Base-by-base conservation (phyloP, 2,888 invertebrate genomes). In the Eupsilia transversa region DNA sequence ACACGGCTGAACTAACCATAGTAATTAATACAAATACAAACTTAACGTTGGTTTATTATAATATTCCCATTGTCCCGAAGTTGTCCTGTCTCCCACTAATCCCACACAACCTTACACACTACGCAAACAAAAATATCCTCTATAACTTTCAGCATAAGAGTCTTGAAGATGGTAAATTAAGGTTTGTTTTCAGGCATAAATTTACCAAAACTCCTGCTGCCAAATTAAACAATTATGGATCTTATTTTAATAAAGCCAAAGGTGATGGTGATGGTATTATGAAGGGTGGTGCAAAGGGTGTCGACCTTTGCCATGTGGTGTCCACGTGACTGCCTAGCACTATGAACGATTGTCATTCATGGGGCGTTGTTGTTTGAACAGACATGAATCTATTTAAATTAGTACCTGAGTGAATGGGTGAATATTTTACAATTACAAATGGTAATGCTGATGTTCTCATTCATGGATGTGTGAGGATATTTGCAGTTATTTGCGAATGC, bases 221-320 rank as follows among this genome's bases (percentile, higher is more conserved):
- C 0, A 1, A 65, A 30, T 63, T 61, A 66, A 33, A 35, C 83
- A 38, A 83, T 74, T 63, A 14, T 73, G 20, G 54, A 49, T 76
- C 43, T 61, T 76, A 69, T 59, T 0, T 0, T 0, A 0, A 10
- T n/a, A 20, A 1, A 0, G 5, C 10, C 57, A 80, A 73, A 64
- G 57, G 27, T 73, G 38, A 23, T 17, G 14, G 10, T 41, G 33
- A 35, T 10, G 10, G 72, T 56, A 68, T 61, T 38, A 41, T 81
- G 86, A 84, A 88, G 83, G 65, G 60, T 85, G 83, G 88, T 75
- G 30, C 46, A 85, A 83, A 92, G 92, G 92, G 88, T 92, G 92
- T 89, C 91, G 93, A 92, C 92, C 92, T 88, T 79, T 68, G 72
- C 82, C 93, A 93, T 92, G 82, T 92, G 93, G 86, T 70, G 74